These are phyloP conservation scores for Myotis myotis DNA, from an alignment of 2,797 vertebrate species.

Conservation along the genomic window DNA sequence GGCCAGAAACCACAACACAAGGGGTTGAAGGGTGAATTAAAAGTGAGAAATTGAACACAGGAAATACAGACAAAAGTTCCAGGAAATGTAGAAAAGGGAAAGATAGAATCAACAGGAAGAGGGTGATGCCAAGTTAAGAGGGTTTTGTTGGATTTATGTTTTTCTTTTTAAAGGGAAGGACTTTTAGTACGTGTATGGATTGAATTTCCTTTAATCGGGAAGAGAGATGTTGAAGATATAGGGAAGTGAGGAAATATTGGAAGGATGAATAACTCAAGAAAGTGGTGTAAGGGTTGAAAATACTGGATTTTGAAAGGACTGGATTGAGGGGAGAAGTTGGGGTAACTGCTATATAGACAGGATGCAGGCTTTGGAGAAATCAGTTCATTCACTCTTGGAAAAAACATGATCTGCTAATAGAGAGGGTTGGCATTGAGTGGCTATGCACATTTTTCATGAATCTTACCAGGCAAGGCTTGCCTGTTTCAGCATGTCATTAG, in stretches of 20 bases:
- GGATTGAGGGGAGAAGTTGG: neutral
- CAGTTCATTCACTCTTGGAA: neutral
- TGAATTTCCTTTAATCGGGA: neutral
- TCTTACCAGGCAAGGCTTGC: conserved; percentile 32
- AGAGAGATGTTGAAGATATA: neutral
- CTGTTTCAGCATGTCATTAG: conserved; percentile 64
- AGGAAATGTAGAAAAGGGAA: neutral
- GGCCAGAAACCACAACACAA: no score
- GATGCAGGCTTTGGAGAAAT: neutral
- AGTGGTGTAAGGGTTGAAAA: neutral
- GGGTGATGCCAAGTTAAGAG: neutral
- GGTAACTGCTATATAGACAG: neutral
- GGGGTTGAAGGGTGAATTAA: neutral
- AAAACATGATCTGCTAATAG: neutral
- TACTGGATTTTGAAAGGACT: neutral
- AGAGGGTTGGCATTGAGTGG: neutral
- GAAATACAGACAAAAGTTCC: neutral
- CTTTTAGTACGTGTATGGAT: neutral
- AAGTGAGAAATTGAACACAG: neutral
- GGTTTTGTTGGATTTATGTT: neutral
- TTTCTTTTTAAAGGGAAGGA: neutral
- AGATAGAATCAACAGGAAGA: neutral
- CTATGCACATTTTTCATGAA: conserved; percentile 35
- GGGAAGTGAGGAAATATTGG: neutral
- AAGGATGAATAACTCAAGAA: neutral